Evolutionary conservation across 2,888 invertebrate species (phyloP), one percentile per base, ranked within the genome.

Genomic region (Aplocera efformata): DNA sequence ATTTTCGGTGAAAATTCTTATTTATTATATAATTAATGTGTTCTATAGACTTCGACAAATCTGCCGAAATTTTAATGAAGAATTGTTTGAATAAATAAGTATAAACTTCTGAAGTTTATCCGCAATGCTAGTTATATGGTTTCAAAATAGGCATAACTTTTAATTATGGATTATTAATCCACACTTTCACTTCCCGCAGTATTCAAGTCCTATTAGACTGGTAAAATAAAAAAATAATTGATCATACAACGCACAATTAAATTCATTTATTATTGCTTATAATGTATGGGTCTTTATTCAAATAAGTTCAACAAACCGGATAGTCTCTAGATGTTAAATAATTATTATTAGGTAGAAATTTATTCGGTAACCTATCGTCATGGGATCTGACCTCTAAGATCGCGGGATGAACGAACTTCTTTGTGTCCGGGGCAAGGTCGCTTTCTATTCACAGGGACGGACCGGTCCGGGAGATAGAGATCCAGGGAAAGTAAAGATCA

Each of bases 391-490:
- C 54, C 57, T 60, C 51, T 37, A 49, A 54, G 52, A 56, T 62
- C 48, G 50, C 38, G 75, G 67, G 83, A 66, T 74, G 75, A 84
- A 81, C 75, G 84, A 80, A 78, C 81, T 72, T 62, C 63, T 66
- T 56, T 66, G 59, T 57, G 59, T 59, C 52, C 50, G 54, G 66
- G 75, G 56, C 81, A 82, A 84, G 83, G 84, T 77, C 80, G 56
- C 85, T 86, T 86, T 85, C 86, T 85, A 51, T 43, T 44, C 29
- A 34, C n/a, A 48, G 50, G 62, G 73, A 82, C 83, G 62, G 73
- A 82, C 83, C 83, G 82, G 83, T 81, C 72, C 52, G 41, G 53
- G 44, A 45, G 38, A 42, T 30, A 33, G 24, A 43, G 39, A 55
- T 59, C 59, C 56, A 56, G 55, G 61, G 68, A 69, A 67, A 62